Evolutionary conservation across 2,797 vertebrate genomes (phyloP).

Genomic region (Peromyscus nudipes): DNA sequence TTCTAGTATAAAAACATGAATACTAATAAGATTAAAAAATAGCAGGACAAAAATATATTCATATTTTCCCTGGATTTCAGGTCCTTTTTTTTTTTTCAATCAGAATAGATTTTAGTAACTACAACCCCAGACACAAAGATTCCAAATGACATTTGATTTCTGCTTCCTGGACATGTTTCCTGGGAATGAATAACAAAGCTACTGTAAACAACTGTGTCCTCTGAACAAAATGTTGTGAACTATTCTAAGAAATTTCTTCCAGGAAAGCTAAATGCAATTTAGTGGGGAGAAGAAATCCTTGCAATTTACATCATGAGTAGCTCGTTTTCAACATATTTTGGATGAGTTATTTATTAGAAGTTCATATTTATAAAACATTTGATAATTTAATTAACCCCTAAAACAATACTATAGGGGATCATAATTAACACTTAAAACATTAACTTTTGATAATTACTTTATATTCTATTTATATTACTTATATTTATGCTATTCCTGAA

Average conservation of each 20-base stretch:
- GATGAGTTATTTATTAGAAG: not conserved
- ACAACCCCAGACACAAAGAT: slow-evolving; percentile 57
- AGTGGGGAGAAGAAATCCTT: slow-evolving; percentile 44
- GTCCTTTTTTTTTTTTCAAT: slow-evolving; percentile 12
- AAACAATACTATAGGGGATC: slow-evolving; percentile 11
- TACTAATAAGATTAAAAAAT: slow-evolving; percentile 39
- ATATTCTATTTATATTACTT: slow-evolving; percentile 13
- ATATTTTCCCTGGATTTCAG: slow-evolving; percentile 30
- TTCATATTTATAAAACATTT: slow-evolving; percentile 49
- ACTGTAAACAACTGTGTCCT: slow-evolving; percentile 33
- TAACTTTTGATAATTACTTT: slow-evolving; percentile 21
- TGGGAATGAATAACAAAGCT: slow-evolving; percentile 64
- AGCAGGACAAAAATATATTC: not conserved
- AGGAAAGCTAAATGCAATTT: slow-evolving; percentile 46
- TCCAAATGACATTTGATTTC: slow-evolving; percentile 68
- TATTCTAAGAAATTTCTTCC: slow-evolving; percentile 64
- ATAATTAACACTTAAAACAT: slow-evolving; percentile 44
- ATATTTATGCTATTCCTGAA: slow-evolving; percentile 50
- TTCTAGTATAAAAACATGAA: slow-evolving; percentile 38
- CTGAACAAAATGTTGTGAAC: slow-evolving; percentile 40
- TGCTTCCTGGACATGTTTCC: slow-evolving; percentile 69
- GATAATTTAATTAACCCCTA: slow-evolving; percentile 24
- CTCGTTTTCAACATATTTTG: slow-evolving; percentile 41
- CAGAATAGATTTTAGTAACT: slow-evolving; percentile 17
- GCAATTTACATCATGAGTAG: not conserved